Evolutionary conservation across 1,140 invertebrate genomes (phyloP).

Genomic region (Orius insidiosus): DNA sequence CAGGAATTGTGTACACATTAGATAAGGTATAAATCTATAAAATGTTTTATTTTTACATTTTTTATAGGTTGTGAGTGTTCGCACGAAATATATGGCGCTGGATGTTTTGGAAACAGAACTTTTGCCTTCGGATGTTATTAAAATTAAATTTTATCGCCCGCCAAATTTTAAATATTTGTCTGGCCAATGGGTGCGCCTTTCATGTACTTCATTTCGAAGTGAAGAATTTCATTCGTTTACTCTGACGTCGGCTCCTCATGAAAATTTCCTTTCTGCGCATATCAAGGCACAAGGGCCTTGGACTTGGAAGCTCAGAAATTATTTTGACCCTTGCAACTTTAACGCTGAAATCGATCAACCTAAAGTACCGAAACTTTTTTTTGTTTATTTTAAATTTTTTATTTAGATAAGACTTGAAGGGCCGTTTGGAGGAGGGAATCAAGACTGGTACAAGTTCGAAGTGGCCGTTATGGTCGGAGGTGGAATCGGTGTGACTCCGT

Average conservation of each 20-base stretch:
- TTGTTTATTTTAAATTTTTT: too few species aligned
- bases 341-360: conserved; percentile 70
- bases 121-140: conserved; percentile 87
- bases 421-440: conserved; percentile 96
- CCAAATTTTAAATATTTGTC: conserved; percentile 94
- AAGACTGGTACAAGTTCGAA: conserved; percentile 98
- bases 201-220: conserved; percentile 79
- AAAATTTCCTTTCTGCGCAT: conserved; percentile 92
- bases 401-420: conserved; percentile 77
- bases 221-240: conserved; percentile 98
- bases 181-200: conserved; percentile 71
- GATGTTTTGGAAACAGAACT: conserved; percentile 91
- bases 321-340: conserved; percentile 89
- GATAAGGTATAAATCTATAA: conserved; percentile 58
- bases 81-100: conserved; percentile 84
- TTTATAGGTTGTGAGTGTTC: conserved; percentile 60
- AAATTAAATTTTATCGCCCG: conserved; percentile 82
- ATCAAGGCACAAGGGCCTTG: conserved; percentile 97
- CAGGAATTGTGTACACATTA: conserved; percentile 73
- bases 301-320: conserved; percentile 96
- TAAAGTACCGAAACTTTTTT: too few species aligned
- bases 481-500: conserved; percentile 97
- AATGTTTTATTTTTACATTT: background rate
- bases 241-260: conserved; percentile 92
- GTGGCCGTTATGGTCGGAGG: conserved; percentile 98